Base-by-base conservation (phyloP, 2,888 invertebrate genomes). In the Harpalus rufipes region DNA sequence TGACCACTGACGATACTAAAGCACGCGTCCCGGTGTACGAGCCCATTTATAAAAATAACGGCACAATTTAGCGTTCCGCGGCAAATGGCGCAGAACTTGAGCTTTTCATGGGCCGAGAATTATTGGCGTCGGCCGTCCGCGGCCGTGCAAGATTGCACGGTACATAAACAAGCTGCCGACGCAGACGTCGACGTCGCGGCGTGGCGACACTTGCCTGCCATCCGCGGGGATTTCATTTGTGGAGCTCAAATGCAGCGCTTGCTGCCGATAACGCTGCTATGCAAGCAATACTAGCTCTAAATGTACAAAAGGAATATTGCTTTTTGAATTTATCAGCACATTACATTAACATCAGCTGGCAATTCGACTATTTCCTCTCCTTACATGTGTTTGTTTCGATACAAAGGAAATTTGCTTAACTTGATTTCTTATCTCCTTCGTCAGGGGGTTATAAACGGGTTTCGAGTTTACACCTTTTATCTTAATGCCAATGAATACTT, bases 71-170 rank as follows among this genome's bases (percentile, higher is more conserved):
- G 76, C 83, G 76, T 82, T 76, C 61, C 74, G 56, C 76, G 76
- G 83, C 83, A 83, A 83, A 83, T 83, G 83, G 74, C 83, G 83
- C 83, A 83, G 83, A 83, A 83, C 83, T 83, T 83, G 83, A 83
- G 83, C 83, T 83, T 83, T 83, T 83, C 83, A 83, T 83, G 83
- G 83, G 61, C 76, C 83, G 83, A 83, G 83, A 83, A 83, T 83
- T 83, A 83, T 83, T 83, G 74, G 83, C 83, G 82, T 65, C 81
- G 81, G 81, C 32, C 51, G 68, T 65, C 68, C 68, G 82, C 76
- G 56, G 76, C 51, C 56, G 76, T 56, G 76, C 83, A 83, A 76
- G 83, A 83, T 76, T 83, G 83, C 83, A 83, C 76, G 83, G 83
- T 83, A 83, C 83, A 83, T 83, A 83, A 83, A 83, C 83, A 83